Percentiles rank a stretch among this genome's conserved stretches.
Evolutionary conservation across 2,113 vertebrate species (phyloP).

Genomic region (Xyliphius kryptos): DNA sequence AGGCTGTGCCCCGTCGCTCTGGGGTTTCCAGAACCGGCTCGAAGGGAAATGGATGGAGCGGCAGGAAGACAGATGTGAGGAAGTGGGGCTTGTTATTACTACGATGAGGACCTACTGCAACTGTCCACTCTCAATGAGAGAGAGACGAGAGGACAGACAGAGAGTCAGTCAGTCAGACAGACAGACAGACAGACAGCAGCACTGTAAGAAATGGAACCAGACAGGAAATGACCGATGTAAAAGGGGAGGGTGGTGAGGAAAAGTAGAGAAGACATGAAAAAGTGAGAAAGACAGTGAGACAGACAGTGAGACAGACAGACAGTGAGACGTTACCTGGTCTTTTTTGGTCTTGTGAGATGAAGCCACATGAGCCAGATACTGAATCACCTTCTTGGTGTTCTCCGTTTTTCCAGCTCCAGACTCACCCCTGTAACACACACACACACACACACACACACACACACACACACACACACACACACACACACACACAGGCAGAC

Average conservation of each 20-base stretch:
- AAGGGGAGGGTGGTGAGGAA: background rate
- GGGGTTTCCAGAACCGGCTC: too few species aligned
- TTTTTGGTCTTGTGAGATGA: conserved; percentile 97
- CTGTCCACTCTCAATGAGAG: too few species aligned
- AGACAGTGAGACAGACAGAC: background rate
- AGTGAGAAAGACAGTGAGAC: background rate
- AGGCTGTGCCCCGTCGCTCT: too few species aligned
- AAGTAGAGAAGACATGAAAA: background rate
- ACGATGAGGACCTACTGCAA: too few species aligned
- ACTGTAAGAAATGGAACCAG: background rate
- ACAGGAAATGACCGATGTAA: too few species aligned
- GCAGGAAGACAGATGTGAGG: background rate
- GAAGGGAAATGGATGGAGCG: too few species aligned
- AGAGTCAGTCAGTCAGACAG: background rate
- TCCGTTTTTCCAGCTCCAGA: conserved; percentile 97
- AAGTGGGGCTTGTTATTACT: background rate
- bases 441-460: background rate
- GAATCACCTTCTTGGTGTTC: conserved; percentile 99
- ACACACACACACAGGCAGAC: background rate
- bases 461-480: background rate
- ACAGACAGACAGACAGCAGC: conserved; percentile 10
- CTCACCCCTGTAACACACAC: conserved; percentile 73
- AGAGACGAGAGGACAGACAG: background rate
- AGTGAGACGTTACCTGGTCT: conserved; percentile 79
- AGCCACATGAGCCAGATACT: conserved; percentile 93